A percentile compares a stretch with the other conserved stretches of the same genome.
Conservation (phyloP, 2,113 vertebrate genomes). For the Cyanistes caeruleus region DNA sequence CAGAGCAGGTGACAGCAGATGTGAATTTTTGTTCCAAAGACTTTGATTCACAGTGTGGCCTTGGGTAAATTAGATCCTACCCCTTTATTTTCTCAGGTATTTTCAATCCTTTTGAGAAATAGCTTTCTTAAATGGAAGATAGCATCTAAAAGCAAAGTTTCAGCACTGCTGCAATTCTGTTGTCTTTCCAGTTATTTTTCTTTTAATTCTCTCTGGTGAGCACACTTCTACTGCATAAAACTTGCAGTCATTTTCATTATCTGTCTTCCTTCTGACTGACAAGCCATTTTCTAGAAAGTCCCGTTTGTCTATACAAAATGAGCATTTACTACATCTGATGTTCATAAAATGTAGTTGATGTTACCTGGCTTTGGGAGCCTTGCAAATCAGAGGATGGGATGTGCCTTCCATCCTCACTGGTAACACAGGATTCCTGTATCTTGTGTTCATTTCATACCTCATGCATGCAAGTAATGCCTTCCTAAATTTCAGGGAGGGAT, state of each 20-base stretch:
- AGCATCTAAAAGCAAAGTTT: background rate
- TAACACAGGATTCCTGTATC: background rate
- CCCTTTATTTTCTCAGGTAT: background rate
- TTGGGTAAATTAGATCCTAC: background rate
- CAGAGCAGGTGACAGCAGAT: background rate
- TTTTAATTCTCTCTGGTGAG: background rate
- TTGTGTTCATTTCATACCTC: background rate
- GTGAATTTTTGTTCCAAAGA: background rate
- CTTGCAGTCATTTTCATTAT: background rate
- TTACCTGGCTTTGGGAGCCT: background rate
- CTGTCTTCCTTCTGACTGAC: background rate
- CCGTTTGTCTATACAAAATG: background rate
- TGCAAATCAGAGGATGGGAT: background rate
- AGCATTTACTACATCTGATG: background rate
- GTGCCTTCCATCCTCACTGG: background rate
- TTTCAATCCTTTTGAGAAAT: background rate
- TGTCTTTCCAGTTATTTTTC: background rate
- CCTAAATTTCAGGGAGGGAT: background rate
- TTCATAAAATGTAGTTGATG: background rate
- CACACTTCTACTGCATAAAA: background rate
- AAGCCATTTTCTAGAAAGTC: background rate
- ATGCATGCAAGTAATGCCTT: fast-evolving
- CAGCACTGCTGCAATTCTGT: background rate
- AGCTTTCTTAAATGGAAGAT: background rate
- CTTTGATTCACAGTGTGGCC: background rate